phyloP scores from a whole-genome alignment of 1,140 invertebrate genomes.

The Anadara kagoshimensis region DNA sequence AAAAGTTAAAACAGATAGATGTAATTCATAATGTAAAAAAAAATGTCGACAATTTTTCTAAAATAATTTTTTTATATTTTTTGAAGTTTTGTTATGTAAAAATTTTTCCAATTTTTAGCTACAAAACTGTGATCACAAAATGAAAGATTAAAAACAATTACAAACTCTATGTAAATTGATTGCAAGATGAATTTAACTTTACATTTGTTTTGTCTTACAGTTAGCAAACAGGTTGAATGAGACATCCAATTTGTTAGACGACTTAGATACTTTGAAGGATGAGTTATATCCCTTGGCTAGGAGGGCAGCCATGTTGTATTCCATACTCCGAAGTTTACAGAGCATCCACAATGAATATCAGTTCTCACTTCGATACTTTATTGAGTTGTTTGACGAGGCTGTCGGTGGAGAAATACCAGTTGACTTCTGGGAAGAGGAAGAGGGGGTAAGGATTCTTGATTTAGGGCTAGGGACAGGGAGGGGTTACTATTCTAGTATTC shows the following conservation, averaged over 20 bases:
- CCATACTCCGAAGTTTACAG: constrained; percentile 61
- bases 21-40: too few species aligned
- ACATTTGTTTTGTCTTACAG: constrained; percentile 43
- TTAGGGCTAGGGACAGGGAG: too few species aligned
- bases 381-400: constrained; percentile 69
- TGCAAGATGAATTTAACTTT: background rate
- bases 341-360: constrained; percentile 67
- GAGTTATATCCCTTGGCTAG: constrained; percentile 69
- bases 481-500: too few species aligned
- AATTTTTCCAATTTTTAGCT: too few species aligned
- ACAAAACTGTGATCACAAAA: too few species aligned
- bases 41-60: too few species aligned
- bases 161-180: too few species aligned
- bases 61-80: too few species aligned
- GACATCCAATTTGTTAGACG: constrained; percentile 56
- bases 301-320: constrained; percentile 67
- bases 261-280: constrained; percentile 66
- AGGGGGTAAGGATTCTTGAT: constrained; percentile 1
- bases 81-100: too few species aligned
- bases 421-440: constrained; percentile 46
- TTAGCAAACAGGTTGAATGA: constrained; percentile 58
- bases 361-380: constrained; percentile 66
- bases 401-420: constrained; percentile 62
- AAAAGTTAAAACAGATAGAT: too few species aligned
- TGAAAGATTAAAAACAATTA: too few species aligned